These are phyloP conservation scores for Stenotaenia linearis DNA, from an alignment of 2,888 invertebrate species.

Conservation along the genomic window DNA sequence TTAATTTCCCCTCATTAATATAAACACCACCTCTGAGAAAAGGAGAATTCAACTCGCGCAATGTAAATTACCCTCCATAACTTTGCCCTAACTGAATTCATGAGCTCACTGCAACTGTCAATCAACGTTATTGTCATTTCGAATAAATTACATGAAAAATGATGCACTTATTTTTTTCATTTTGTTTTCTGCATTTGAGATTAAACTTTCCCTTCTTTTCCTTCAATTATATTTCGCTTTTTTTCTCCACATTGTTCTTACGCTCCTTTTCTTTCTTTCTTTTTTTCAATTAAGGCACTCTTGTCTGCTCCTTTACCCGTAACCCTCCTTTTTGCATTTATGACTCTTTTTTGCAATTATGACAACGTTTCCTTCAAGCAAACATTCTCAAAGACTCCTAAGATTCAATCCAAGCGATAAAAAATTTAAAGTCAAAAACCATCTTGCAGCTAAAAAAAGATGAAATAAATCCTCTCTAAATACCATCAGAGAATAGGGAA, in stretches of 20 bases:
- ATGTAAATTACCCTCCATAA: background rate
- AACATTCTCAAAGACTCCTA: slow-evolving; percentile 2
- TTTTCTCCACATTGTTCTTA: background rate
- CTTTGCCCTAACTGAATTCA: background rate
- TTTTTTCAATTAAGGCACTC: slow-evolving; percentile 14
- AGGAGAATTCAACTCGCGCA: background rate
- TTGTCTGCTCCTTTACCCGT: background rate
- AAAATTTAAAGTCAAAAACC: slow-evolving; percentile 5
- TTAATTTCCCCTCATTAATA: slow-evolving; percentile 7
- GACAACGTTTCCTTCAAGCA: slow-evolving; percentile 1
- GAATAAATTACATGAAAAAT: background rate
- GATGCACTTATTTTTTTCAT: background rate
- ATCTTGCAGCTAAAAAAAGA: background rate
- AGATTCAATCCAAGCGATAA: slow-evolving; percentile 3
- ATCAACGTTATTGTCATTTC: background rate
- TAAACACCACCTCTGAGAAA: slow-evolving; percentile 10
- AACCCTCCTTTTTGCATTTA: slow-evolving; percentile 13
- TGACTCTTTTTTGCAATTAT: slow-evolving; percentile 7
- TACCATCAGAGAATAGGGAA: background rate
- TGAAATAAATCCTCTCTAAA: background rate
- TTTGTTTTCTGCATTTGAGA: background rate
- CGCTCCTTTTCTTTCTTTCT: background rate
- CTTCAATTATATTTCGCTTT: background rate
- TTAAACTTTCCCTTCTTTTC: background rate
- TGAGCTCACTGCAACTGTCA: background rate